These are phyloP conservation scores for Neomorphus geoffroyi DNA, from an alignment of 2,797 vertebrate species.

Conservation along the genomic window DNA sequence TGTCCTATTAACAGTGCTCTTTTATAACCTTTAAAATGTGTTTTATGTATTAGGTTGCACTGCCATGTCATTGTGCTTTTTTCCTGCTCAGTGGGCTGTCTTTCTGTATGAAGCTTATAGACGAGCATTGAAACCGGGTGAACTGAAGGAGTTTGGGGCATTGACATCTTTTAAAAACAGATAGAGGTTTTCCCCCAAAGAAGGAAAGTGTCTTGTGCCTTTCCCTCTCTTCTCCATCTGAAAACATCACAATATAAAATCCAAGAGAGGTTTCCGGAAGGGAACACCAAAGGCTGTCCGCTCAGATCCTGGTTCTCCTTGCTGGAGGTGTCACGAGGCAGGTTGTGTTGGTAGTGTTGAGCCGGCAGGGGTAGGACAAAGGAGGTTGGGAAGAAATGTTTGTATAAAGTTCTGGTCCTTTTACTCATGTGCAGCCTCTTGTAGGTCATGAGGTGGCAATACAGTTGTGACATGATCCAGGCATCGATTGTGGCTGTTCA, in stretches of 20 bases:
- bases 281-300: not conserved
- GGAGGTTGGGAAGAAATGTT: not conserved
- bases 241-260: not conserved
- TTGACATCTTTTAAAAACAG: not conserved
- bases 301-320: not conserved
- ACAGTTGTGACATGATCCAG: fast-evolving
- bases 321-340: fast-evolving
- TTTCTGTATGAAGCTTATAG: not conserved
- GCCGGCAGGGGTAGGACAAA: not conserved
- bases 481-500: not conserved
- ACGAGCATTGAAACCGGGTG: not conserved
- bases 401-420: not conserved
- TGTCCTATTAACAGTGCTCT: conserved; percentile 32
- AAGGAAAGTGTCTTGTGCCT: not conserved
- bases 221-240: not conserved
- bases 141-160: not conserved
- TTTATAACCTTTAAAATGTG: conserved; percentile 6
- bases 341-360: not conserved
- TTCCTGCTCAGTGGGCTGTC: not conserved
- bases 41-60: conserved; percentile 7
- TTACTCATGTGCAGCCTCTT: not conserved
- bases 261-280: not conserved
- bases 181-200: not conserved
- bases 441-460: not conserved
- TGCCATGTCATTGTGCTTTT: not conserved